Evolutionary conservation across 1,140 invertebrate species (phyloP).

Genomic region (Sarcophaga peregrina): DNA sequence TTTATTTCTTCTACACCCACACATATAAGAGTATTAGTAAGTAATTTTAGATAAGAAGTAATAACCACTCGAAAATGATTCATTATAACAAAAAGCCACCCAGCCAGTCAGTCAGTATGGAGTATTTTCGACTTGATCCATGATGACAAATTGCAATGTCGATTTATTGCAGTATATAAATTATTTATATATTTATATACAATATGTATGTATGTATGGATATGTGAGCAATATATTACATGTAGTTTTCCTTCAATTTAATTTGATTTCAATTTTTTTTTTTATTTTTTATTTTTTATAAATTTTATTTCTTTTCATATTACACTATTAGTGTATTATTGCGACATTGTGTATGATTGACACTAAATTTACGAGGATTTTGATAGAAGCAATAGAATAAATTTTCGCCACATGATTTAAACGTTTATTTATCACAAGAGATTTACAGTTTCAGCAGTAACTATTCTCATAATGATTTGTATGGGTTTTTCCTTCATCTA

Average conservation of each 20-base stretch:
- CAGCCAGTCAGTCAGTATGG: background rate
- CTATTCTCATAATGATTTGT: background rate
- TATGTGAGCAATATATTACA: too few species aligned
- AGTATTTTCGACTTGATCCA: conserved; percentile 17
- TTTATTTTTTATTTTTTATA: too few species aligned
- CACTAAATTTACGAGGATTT: conserved; percentile 6
- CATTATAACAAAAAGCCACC: background rate
- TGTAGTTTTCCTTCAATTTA: too few species aligned
- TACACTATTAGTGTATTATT: too few species aligned
- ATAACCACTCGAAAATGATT: background rate
- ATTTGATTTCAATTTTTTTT: background rate
- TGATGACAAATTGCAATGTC: conserved; percentile 33
- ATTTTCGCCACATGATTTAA: conserved; percentile 4
- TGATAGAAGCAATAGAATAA: background rate
- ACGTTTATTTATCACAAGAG: conserved; percentile 22
- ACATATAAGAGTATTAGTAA: background rate
- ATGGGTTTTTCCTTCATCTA: too few species aligned
- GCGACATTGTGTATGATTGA: background rate
- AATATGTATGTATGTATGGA: too few species aligned
- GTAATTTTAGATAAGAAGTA: background rate
- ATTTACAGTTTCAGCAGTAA: background rate
- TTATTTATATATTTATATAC: background rate
- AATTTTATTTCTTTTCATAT: background rate
- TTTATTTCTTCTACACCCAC: background rate
- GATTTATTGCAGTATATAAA: conserved; percentile 13